Conservation (phyloP, 2,888 invertebrate genomes). For the Palloptera scutellata region DNA sequence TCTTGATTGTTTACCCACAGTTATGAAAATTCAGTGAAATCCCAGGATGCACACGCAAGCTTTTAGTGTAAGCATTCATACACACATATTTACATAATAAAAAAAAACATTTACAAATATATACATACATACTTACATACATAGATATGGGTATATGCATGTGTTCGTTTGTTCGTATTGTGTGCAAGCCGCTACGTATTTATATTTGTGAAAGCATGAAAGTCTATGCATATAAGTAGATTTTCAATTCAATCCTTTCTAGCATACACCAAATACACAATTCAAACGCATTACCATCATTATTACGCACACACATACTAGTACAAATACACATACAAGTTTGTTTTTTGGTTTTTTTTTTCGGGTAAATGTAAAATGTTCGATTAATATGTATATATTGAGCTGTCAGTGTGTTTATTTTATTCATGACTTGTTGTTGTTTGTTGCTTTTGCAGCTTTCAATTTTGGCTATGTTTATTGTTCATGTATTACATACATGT, state of each 20-base stretch:
- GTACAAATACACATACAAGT: not conserved
- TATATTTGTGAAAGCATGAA: too few relatives aligned
- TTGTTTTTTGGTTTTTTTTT: too few relatives aligned
- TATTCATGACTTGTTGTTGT: slow-evolving; percentile 21
- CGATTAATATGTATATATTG: slow-evolving; percentile 14
- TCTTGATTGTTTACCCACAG: too few relatives aligned
- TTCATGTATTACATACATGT: not conserved
- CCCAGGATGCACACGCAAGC: slow-evolving; percentile 5
- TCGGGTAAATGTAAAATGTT: slow-evolving; percentile 24
- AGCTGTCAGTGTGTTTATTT: slow-evolving; percentile 26
- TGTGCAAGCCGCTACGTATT: too few relatives aligned
- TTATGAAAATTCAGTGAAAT: too few relatives aligned
- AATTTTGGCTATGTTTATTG: too few relatives aligned
- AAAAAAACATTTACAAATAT: not conserved
- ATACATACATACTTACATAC: not conserved
- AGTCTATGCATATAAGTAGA: too few relatives aligned
- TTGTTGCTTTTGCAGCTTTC: not conserved
- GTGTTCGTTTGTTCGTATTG: too few relatives aligned
- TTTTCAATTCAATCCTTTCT: too few relatives aligned
- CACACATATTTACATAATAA: not conserved
- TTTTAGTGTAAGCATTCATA: not conserved
- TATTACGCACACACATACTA: slow-evolving; percentile 2
- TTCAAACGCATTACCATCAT: not conserved
- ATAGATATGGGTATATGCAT: not conserved
- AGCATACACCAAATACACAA: too few relatives aligned